Conservation (phyloP, 2,888 invertebrate genomes). For the Cosmorhoe ocellata region DNA sequence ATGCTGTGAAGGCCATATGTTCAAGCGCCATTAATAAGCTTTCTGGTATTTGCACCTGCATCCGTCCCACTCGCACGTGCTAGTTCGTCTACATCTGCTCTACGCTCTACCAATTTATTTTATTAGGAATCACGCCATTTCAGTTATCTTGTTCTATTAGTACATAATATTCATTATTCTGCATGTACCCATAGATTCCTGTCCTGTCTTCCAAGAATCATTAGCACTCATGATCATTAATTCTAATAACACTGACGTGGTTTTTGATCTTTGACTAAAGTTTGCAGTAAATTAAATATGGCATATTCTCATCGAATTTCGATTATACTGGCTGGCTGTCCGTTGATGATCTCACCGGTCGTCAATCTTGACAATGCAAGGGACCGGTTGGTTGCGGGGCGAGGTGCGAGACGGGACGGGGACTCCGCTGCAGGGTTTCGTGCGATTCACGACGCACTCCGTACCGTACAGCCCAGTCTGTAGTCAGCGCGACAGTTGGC, state of each 20-base stretch:
- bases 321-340: slow-evolving; percentile 55
- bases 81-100: slow-evolving; percentile 37
- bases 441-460: slow-evolving; percentile 71
- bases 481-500: slow-evolving; percentile 70
- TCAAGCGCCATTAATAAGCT: slow-evolving; percentile 56
- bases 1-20: slow-evolving; percentile 54
- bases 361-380: slow-evolving; percentile 80
- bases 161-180: neutral
- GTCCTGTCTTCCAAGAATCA: no score
- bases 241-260: no score
- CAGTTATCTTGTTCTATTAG: neutral
- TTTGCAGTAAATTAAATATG: slow-evolving; percentile 40
- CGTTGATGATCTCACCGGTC: slow-evolving; percentile 78
- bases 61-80: slow-evolving; percentile 77
- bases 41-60: slow-evolving; percentile 68
- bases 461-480: slow-evolving; percentile 53
- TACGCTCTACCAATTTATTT: slow-evolving; percentile 29
- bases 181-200: neutral
- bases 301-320: slow-evolving; percentile 49
- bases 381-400: slow-evolving; percentile 70
- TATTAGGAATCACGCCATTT: neutral
- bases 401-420: slow-evolving; percentile 58
- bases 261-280: no score
- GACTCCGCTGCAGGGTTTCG: slow-evolving; percentile 68
- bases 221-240: no score